These are phyloP conservation scores for Podarcis cretensis DNA, from an alignment of 2,113 vertebrate genomes.

Conservation along the genomic window DNA sequence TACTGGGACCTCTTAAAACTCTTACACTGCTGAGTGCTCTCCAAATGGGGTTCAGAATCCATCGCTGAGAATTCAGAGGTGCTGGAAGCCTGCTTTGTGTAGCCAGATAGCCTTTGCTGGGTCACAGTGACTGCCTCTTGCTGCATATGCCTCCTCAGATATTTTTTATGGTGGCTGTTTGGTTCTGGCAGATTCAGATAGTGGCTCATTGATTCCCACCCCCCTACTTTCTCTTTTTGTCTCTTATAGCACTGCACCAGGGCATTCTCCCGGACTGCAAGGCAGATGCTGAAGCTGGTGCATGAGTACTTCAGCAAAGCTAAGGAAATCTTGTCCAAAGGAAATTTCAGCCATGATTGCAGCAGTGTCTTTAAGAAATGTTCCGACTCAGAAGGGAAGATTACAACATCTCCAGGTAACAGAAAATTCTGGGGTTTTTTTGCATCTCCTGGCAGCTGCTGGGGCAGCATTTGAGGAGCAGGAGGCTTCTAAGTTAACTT, in stretches of 20 bases:
- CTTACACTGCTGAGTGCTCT: background rate
- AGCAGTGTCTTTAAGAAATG: slow-evolving; percentile 67
- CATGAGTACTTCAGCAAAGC: slow-evolving; percentile 74
- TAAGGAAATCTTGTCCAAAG: slow-evolving; percentile 60
- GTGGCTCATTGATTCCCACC: background rate
- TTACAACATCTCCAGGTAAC: slow-evolving; percentile 51
- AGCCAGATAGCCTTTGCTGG: background rate
- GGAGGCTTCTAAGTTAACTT: slow-evolving; percentile 3
- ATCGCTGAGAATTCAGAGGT: background rate
- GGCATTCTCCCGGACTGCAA: slow-evolving; percentile 68
- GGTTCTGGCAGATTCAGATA: background rate
- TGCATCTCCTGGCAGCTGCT: background rate
- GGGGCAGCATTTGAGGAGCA: background rate
- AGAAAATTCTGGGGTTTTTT: background rate
- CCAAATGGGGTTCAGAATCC: background rate
- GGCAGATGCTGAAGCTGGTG: slow-evolving; percentile 74
- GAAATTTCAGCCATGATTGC: slow-evolving; percentile 73
- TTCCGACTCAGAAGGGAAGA: slow-evolving; percentile 10
- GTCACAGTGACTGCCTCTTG: background rate
- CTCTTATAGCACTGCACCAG: slow-evolving; percentile 65
- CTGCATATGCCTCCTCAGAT: background rate
- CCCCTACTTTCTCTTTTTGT: background rate
- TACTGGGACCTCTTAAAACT: background rate
- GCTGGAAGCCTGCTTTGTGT: background rate
- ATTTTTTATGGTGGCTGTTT: no score